Evolutionary conservation across 2,888 invertebrate genomes (phyloP).

Genomic region (Drosophila phalerata): DNA sequence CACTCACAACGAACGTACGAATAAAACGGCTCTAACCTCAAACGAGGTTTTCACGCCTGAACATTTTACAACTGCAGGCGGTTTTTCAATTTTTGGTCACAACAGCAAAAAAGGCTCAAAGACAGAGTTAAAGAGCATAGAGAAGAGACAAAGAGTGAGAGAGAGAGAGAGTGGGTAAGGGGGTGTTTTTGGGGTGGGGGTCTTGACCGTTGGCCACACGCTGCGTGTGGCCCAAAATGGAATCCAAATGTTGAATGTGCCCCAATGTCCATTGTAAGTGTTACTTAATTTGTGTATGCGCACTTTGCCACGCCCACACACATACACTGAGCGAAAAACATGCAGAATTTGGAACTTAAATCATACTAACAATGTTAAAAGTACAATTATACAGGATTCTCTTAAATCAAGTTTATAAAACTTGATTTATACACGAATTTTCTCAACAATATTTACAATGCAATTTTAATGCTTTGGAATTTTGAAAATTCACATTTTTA

Average conservation of each 20-base stretch:
- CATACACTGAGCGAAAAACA: neutral
- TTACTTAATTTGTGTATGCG: constrained; percentile 78
- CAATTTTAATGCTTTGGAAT: no score
- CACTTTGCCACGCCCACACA: constrained; percentile 55
- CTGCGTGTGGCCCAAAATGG: constrained; percentile 70
- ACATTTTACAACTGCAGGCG: constrained; percentile 82
- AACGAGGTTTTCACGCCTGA: constrained; percentile 81
- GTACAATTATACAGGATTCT: no score
- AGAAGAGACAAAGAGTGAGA: no score
- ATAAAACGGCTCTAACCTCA: constrained; percentile 70
- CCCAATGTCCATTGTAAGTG: constrained; percentile 68
- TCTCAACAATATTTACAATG: no score
- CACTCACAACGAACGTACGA: neutral
- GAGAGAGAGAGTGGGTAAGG: no score
- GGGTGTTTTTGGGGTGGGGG: neutral
- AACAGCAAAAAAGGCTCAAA: constrained; percentile 57
- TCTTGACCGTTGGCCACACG: constrained; percentile 56
- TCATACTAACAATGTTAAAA: no score
- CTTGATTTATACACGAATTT: no score
- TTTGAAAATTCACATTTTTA: no score
- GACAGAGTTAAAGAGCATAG: neutral
- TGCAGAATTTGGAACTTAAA: no score
- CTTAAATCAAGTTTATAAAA: no score
- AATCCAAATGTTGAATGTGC: constrained; percentile 62
- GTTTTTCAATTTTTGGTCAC: constrained; percentile 79